Evolutionary conservation across 2,888 invertebrate species (phyloP).

Genomic region (Eristalis intricaria): DNA sequence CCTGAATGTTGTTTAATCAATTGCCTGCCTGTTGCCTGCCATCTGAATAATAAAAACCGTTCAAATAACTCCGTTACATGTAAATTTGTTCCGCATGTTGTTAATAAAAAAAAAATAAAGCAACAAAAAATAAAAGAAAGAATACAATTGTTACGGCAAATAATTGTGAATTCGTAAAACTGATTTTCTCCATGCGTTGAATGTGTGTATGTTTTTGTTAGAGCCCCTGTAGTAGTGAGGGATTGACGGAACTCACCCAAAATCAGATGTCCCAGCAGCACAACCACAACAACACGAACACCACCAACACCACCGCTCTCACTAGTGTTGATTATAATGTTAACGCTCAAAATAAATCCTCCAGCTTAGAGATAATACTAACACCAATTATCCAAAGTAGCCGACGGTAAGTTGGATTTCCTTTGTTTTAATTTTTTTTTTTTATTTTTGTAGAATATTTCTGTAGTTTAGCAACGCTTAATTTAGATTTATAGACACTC

Average conservation of each 20-base stretch:
- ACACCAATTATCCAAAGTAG: conserved; percentile 82
- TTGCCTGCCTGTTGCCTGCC: conserved; percentile 28
- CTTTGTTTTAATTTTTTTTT: not conserved
- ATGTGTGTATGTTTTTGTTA: conserved; percentile 67
- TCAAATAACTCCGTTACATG: conserved; percentile 25
- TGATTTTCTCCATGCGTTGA: conserved; percentile 55
- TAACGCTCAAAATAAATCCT: conserved; percentile 80
- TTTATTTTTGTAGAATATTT: not conserved
- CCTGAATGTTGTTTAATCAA: conserved; percentile 41
- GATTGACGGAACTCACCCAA: conserved; percentile 72
- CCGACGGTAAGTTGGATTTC: conserved; percentile 81
- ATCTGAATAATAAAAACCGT: conserved; percentile 5
- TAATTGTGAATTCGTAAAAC: conserved; percentile 31
- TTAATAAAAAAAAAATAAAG: conserved; percentile 9
- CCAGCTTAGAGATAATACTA: conserved; percentile 82
- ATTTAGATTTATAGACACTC: not conserved
- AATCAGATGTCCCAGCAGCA: conserved; percentile 73
- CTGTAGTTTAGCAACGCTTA: not conserved
- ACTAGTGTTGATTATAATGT: conserved; percentile 69
- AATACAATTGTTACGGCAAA: conserved; percentile 15
- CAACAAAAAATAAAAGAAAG: conserved; percentile 18
- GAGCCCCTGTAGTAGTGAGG: conserved; percentile 74
- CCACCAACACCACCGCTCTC: conserved; percentile 69
- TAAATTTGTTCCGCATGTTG: conserved; percentile 47
- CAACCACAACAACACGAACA: conserved; percentile 64